Base-by-base conservation (phyloP, 1,140 invertebrate species). In the Drosophila lini region DNA sequence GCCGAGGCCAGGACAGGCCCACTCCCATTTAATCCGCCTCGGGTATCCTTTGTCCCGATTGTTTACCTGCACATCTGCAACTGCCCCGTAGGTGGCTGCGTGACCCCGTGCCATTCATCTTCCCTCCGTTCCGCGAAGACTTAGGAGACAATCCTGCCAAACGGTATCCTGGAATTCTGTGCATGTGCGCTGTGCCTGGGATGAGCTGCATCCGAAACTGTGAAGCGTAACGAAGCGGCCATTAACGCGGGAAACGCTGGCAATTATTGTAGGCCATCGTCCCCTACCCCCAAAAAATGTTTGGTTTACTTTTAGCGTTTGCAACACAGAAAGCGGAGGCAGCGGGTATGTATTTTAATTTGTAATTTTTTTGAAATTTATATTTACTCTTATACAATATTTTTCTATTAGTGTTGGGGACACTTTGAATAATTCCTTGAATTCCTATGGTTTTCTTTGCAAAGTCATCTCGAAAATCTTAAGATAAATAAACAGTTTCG, bases 21-120 rank as follows among this genome's bases (percentile, higher is more conserved):
- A 86, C 82, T 86, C 83, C 76, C 78, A 78, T 67, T 55, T 88
- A 82, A 86, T 88, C 83, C 71, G 42, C 38, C 65, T 58, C 38
- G 50, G 69, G 67, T 45, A 65, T 79, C 83, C 61, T 82, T 79
- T 71, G 79, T 79, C 15, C 45, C 50, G 48, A 42, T 50, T 22
- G 64, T 68, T 88, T 85, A 85, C 82, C 82, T 86, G 82, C 82
- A 52, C 76, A 76, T 78, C 80, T 78, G 81, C 81, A 84, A 74
- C 42, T 68, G 74, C 62, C 44, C 57, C 45, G 74, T 74, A 64
- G 83, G 75, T 78, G 81, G 77, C 52, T 75, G 79, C 79, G 55
- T 50, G 57, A 69, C 69, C 74, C 74, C 69, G 75, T 76, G 62
- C 57, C 84, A 69, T 82, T 73, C 83, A 86, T 88, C 71, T 69